These are phyloP conservation scores for Spodoptera littoralis DNA, from an alignment of 2,888 invertebrate genomes.

Conservation along the genomic window DNA sequence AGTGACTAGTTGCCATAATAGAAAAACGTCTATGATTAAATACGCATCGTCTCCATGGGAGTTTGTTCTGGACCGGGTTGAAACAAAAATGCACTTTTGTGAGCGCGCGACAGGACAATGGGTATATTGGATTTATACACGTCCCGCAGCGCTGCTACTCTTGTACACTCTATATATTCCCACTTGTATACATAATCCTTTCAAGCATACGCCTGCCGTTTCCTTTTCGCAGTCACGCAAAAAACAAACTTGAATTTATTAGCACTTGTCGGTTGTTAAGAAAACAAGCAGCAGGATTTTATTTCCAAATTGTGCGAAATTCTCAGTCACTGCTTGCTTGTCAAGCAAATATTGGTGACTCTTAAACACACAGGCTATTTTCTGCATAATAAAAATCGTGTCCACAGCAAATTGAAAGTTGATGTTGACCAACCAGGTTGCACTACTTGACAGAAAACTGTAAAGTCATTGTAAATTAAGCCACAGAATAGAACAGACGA, in stretches of 20 bases:
- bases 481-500: slow-evolving; percentile 50
- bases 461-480: slow-evolving; percentile 41
- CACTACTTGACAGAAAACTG: slow-evolving; percentile 50
- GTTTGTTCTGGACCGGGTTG: slow-evolving; percentile 60
- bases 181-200: slow-evolving; percentile 45
- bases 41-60: slow-evolving; percentile 59
- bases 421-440: slow-evolving; percentile 8
- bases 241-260: slow-evolving; percentile 52
- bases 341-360: slow-evolving; percentile 18
- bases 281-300: slow-evolving; percentile 34
- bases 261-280: slow-evolving; percentile 45
- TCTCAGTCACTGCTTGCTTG: slow-evolving; percentile 6
- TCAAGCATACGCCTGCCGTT: slow-evolving; percentile 29
- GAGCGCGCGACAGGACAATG: slow-evolving; percentile 80
- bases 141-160: slow-evolving; percentile 72
- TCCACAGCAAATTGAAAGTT: no score
- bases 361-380: not conserved
- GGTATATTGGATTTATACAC: slow-evolving; percentile 77
- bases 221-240: slow-evolving; percentile 38
- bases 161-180: slow-evolving; percentile 58
- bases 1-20: slow-evolving; percentile 44
- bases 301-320: slow-evolving; percentile 35
- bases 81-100: slow-evolving; percentile 73
- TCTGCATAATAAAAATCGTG: no score
- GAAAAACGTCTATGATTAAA: slow-evolving; percentile 51